phyloP scores from a whole-genome alignment of 2,888 invertebrate genomes.

The Spodoptera picta region DNA sequence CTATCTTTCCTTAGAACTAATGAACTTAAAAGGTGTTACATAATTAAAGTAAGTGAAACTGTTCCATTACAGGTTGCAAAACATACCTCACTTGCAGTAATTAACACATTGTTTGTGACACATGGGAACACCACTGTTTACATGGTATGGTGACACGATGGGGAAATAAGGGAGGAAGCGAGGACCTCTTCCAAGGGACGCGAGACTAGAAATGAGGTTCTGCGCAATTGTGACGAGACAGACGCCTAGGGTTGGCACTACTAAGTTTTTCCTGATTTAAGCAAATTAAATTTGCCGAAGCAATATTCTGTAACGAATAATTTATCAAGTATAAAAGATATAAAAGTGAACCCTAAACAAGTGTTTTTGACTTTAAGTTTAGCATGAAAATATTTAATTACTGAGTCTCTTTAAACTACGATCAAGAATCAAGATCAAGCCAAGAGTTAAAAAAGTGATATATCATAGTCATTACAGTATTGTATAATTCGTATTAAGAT shows the following conservation, averaged over 20 bases:
- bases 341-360: too few species aligned
- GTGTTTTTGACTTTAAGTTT: too few species aligned
- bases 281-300: neutral
- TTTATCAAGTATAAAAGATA: too few species aligned
- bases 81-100: constrained; percentile 48
- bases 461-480: too few species aligned
- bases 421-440: too few species aligned
- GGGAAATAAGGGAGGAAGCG: constrained; percentile 51
- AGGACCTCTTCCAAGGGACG: constrained; percentile 69
- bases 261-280: constrained; percentile 41
- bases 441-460: too few species aligned
- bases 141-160: constrained; percentile 55
- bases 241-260: constrained; percentile 72
- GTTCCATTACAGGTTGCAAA: constrained; percentile 16
- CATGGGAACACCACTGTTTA: constrained; percentile 59
- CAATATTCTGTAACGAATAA: neutral
- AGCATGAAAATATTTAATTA: too few species aligned
- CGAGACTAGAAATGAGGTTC: constrained; percentile 77
- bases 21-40: constrained; percentile 32
- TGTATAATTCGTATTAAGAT: too few species aligned
- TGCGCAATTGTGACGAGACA: constrained; percentile 75
- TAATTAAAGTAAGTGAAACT: constrained; percentile 34
- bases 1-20: constrained; percentile 25
- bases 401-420: too few species aligned
- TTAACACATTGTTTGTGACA: constrained; percentile 38